Base-by-base conservation (phyloP, 2,113 vertebrate genomes). In the Brachyistius frenatus region DNA sequence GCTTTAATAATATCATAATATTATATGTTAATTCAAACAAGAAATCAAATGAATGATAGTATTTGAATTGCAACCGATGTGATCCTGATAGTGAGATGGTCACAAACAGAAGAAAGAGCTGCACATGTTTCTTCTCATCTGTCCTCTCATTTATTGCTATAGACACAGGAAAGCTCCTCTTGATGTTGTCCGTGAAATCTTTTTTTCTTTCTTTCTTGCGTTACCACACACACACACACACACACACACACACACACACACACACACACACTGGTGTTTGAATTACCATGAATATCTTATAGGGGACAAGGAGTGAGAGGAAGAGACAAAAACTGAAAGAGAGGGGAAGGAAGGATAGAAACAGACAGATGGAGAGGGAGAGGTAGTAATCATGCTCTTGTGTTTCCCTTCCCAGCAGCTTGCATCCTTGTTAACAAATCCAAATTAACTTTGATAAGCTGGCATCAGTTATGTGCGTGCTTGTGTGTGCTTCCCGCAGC, bases 391-490 rank as follows among this genome's bases (percentile, higher is more conserved):
- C 16, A 30, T 64, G 63, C 67, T 73, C 60, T 66, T 80, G 73
- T 86, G 60, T 80, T 85, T 85, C 78, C 67, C 71, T 79, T 49
- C 76, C 70, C 66, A 66, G 76, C 71, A 70, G 63, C 78, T 75
- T 60, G 66, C 73, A 74, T 89, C 86, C 65, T 79, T 80, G 82
- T 87, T 86, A 79, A 77, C 64, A 78, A 73, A 84, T 86, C 80
- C 72, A 83, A 92, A 88, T 91, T 53, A 89, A 81, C 86, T 88
- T 85, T 90, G 83, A 89, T 86, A 80, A 89, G 65, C 65, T 84
- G 86, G 85, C 86, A 78, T 69, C 73, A 39, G 62, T 52, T 36
- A 15, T 33, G 32, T 16, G 54, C 4, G 57, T 60, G 56, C 31
- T 35, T 5, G 14, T 0, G 75, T 1, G 5, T 3, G 7, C 60